phyloP scores from a whole-genome alignment of 2,113 vertebrate genomes.

The Aphelocoma coerulescens region DNA sequence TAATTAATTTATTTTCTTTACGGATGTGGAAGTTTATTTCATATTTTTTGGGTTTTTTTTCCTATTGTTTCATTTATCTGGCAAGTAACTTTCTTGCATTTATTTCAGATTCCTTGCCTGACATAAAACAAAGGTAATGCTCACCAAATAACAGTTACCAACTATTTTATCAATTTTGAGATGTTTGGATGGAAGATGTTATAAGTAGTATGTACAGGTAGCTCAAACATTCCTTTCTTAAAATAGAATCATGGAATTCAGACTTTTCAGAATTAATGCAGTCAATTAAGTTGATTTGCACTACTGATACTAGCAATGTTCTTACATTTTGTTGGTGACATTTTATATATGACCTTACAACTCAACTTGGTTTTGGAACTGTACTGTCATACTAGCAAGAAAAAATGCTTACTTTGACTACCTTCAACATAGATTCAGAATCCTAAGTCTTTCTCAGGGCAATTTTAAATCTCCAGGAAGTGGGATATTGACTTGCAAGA shows the following conservation, averaged over 20 bases:
- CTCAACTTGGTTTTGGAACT: neutral
- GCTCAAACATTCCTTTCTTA: neutral
- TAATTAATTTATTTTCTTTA: neutral
- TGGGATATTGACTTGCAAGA: neutral
- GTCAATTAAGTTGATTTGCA: neutral
- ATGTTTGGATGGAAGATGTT: neutral
- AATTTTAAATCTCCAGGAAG: neutral
- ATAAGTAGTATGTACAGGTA: accelerated
- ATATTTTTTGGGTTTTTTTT: neutral
- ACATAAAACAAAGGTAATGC: neutral
- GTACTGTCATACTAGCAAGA: neutral
- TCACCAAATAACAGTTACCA: neutral
- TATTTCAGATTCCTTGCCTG: neutral
- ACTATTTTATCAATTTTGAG: neutral
- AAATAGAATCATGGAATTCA: neutral
- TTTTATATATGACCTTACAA: neutral
- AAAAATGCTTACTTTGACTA: neutral
- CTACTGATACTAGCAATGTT: neutral
- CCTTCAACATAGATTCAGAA: neutral
- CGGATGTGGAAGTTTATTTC: neutral
- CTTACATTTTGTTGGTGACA: neutral
- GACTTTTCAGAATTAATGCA: neutral
- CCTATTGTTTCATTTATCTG: neutral
- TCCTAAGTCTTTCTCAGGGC: neutral
- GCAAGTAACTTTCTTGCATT: neutral